phyloP scores from a whole-genome alignment of 2,113 vertebrate species.

The Fulmarus glacialis region DNA sequence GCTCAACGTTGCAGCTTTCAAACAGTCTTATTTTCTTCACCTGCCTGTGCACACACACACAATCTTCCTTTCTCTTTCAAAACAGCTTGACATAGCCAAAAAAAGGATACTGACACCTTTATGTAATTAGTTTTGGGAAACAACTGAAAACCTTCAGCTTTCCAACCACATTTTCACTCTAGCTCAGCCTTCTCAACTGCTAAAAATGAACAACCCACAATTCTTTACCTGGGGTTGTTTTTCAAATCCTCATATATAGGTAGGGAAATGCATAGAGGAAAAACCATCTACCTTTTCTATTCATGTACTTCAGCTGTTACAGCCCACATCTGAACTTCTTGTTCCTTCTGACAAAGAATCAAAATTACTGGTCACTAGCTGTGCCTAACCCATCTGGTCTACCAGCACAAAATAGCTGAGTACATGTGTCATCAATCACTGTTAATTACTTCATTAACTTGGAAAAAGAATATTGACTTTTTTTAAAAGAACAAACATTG shows the following conservation, averaged over 20 bases:
- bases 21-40: background rate
- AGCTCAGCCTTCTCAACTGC: background rate
- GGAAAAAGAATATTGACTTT: constrained; percentile 46
- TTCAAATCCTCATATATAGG: background rate
- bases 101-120: background rate
- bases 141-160: background rate
- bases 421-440: constrained; percentile 61
- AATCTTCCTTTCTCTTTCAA: background rate
- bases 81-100: background rate
- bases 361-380: constrained; percentile 44
- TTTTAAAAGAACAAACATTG: constrained; percentile 49
- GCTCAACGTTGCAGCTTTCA: background rate
- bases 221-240: background rate
- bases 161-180: background rate
- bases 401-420: constrained; percentile 27
- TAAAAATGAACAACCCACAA: background rate
- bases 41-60: background rate
- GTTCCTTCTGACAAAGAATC: constrained; percentile 42
- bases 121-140: background rate
- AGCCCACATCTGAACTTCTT: constrained; percentile 43
- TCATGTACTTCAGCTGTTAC: background rate
- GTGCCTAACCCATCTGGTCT: constrained; percentile 57
- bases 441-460: constrained; percentile 61
- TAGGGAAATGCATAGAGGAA: background rate
- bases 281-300: background rate